Evolutionary conservation across 2,797 vertebrate genomes (phyloP).

Genomic region (Etheostoma nigrum): DNA sequence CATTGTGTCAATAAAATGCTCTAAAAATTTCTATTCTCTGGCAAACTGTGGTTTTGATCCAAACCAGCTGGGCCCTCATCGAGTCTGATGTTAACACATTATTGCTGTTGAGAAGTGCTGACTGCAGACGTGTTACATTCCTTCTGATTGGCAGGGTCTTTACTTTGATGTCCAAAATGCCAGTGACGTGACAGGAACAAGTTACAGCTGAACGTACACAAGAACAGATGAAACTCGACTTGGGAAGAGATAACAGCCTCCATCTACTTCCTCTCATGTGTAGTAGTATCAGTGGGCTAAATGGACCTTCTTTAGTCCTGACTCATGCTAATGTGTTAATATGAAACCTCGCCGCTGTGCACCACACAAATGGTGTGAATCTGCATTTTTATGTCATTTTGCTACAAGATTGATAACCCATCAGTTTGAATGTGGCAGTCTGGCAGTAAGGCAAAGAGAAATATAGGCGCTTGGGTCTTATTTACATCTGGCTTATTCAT

Average conservation of each 20-base stretch:
- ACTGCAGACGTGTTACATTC: neutral
- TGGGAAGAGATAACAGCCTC: constrained; percentile 13
- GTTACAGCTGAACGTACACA: neutral
- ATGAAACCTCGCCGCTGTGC: constrained; percentile 24
- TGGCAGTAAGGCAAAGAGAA: constrained; percentile 41
- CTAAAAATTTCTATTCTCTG: constrained; percentile 9
- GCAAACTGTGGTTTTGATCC: constrained; percentile 15
- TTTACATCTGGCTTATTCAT: constrained; percentile 70
- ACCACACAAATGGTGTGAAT: constrained; percentile 56
- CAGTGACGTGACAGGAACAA: constrained; percentile 25
- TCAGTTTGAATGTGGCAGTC: constrained; percentile 42
- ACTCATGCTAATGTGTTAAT: constrained; percentile 56
- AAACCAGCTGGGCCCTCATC: constrained; percentile 28
- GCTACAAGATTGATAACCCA: constrained; percentile 62
- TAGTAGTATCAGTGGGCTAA: constrained; percentile 18
- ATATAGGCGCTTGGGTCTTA: constrained; percentile 51
- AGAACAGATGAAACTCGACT: constrained; percentile 16
- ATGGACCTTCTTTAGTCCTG: constrained; percentile 30
- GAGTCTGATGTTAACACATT: constrained; percentile 20
- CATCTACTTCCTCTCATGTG: constrained; percentile 12
- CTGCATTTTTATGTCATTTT: constrained; percentile 68
- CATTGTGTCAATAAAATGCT: constrained; percentile 10
- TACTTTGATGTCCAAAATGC: constrained; percentile 18
- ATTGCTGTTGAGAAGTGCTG: constrained; percentile 11
- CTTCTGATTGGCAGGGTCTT: constrained; percentile 32